Evolutionary conservation across 2,797 vertebrate genomes (phyloP).

Genomic region (Morus bassanus): DNA sequence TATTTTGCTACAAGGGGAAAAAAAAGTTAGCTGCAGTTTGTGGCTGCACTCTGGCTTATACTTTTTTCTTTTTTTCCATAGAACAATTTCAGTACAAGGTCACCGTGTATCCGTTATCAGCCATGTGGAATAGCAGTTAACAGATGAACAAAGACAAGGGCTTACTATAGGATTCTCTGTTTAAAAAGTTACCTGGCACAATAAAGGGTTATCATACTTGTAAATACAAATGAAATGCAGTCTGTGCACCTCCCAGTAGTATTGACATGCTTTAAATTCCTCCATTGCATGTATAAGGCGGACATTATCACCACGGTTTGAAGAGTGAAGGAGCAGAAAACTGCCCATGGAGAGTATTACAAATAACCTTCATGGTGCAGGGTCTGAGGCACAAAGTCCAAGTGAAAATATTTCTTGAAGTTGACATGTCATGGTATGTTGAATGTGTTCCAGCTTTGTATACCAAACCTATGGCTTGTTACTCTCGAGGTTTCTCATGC

Average conservation of each 20-base stretch:
- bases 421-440: background rate
- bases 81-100: slow-evolving; percentile 50
- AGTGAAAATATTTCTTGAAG: background rate
- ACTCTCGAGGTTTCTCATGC: background rate
- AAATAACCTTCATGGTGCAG: background rate
- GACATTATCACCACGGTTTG: background rate
- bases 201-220: slow-evolving; percentile 59
- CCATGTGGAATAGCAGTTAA: slow-evolving; percentile 41
- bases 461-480: background rate
- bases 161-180: slow-evolving; percentile 33
- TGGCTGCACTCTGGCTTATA: background rate
- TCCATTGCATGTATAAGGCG: slow-evolving; percentile 23
- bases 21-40: background rate
- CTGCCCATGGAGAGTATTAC: background rate
- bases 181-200: slow-evolving; percentile 64
- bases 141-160: slow-evolving; percentile 53
- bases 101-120: slow-evolving; percentile 42
- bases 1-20: background rate
- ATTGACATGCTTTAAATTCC: slow-evolving; percentile 46
- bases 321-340: slow-evolving; percentile 30
- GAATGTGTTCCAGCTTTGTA: background rate
- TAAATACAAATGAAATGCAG: slow-evolving; percentile 42
- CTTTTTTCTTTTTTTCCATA: background rate
- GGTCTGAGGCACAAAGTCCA: background rate
- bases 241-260: slow-evolving; percentile 9